Conservation (phyloP, 2,888 invertebrate species). For the Drosophila cognata region DNA sequence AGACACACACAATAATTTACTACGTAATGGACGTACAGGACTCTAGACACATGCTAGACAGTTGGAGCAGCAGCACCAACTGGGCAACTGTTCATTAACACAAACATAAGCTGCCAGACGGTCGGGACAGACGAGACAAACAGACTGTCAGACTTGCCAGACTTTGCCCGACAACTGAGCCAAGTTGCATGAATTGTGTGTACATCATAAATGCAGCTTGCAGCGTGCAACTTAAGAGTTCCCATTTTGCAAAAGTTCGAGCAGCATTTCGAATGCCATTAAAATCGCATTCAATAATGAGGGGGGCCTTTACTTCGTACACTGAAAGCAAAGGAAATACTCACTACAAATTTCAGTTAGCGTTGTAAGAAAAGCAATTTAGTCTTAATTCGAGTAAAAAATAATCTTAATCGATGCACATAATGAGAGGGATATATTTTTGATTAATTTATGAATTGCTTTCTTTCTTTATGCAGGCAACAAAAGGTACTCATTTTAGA, state of each 20-base stretch:
- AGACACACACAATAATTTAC: constrained; percentile 75
- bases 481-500: background rate
- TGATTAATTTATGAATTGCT: too few relatives aligned
- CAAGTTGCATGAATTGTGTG: constrained; percentile 19
- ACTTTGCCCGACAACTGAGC: constrained; percentile 3
- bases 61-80: constrained; percentile 16
- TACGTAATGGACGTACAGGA: constrained; percentile 69
- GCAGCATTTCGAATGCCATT: constrained; percentile 58
- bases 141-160: constrained; percentile 8
- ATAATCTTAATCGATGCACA: background rate
- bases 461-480: background rate
- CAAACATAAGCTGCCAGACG: constrained; percentile 74
- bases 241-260: constrained; percentile 37
- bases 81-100: constrained; percentile 73
- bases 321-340: background rate
- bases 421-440: background rate
- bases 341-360: background rate
- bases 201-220: constrained; percentile 54
- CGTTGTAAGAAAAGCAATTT: background rate
- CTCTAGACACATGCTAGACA: constrained; percentile 66
- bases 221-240: constrained; percentile 11
- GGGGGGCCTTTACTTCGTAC: constrained; percentile 10
- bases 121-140: constrained; percentile 20
- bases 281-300: constrained; percentile 64
- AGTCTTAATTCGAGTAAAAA: background rate